A percentile compares a stretch with the other conserved stretches of the same genome.
Conservation (phyloP, 2,888 invertebrate genomes). For the Limnephilus marmoratus region DNA sequence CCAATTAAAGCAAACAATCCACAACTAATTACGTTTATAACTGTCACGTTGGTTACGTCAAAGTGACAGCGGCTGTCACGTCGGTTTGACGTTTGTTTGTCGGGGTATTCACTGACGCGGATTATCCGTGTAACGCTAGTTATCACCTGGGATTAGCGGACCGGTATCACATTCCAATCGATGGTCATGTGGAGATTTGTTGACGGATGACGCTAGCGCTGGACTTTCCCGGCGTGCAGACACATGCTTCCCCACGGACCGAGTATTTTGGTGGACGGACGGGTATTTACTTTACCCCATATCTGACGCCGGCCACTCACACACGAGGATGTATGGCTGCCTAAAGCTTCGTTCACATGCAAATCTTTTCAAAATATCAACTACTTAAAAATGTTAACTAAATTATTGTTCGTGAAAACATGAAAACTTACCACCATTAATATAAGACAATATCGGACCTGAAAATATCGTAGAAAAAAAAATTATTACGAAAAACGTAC, state of each 20-base stretch:
- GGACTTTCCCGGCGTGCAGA: slow-evolving; percentile 51
- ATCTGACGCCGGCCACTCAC: slow-evolving; percentile 57
- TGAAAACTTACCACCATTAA: no score
- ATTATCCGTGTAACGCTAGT: slow-evolving; percentile 23
- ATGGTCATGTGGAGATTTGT: slow-evolving; percentile 41
- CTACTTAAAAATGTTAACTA: no score
- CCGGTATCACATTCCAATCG: slow-evolving; percentile 48
- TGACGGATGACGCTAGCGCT: slow-evolving; percentile 42
- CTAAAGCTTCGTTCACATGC: slow-evolving; percentile 40
- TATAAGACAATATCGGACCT: no score
- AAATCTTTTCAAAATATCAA: neutral
- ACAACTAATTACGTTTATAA: neutral
- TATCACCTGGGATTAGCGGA: neutral
- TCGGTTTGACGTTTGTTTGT: slow-evolving; percentile 35
- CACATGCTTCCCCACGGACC: slow-evolving; percentile 58
- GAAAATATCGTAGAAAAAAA: no score
- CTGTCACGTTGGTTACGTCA: slow-evolving; percentile 39
- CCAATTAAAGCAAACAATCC: neutral
- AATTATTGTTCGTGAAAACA: no score
- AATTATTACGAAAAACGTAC: no score
- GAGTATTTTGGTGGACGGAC: slow-evolving; percentile 64
- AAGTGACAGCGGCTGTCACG: slow-evolving; percentile 63
- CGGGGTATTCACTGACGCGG: slow-evolving; percentile 46
- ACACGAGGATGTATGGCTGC: slow-evolving; percentile 49
- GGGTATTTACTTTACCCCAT: slow-evolving; percentile 65